Base-by-base conservation (phyloP, 2,888 invertebrate genomes). In the Hirtodrosophila alboralis region DNA sequence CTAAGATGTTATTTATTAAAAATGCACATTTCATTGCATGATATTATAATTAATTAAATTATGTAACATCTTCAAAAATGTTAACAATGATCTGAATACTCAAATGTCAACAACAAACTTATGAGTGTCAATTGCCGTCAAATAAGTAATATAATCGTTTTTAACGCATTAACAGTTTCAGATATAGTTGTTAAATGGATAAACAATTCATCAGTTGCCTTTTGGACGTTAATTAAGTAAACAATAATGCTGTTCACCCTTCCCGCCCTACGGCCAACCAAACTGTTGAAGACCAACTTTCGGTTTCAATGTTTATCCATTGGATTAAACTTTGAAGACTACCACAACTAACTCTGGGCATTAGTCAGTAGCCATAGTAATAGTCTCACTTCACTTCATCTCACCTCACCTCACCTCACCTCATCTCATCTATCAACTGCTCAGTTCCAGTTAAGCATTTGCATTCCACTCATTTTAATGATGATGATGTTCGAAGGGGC, bases 171-270 rank as follows among this genome's bases (percentile, higher is more conserved):
- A 72, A 53, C 71, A 68, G 18, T 34, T 12, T 12, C 14, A 26
- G 2, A 16, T 5, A 21, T 1, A 13, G n/a, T n/a, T n/a, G n/a
- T n/a, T n/a, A n/a, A 1, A 34, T 14, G 18, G n/a, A 38, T n/a
- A n/a, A n/a, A n/a, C 18, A 13, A 34, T 59, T 49, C 30, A 28
- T 12, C 18, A 33, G 36, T 21, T 30, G 53, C 21, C 36, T 44
- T 13, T n/a, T n/a, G n/a, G 27, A 52, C 58, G 58, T 51, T 71
- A 53, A 72, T 71, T 72, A 47, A 57, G 49, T 51, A 38, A 59
- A 60, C 48, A 34, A 51, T 36, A 37, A 33, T 33, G 40, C 36
- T 31, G n/a, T n/a, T 41, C 26, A 23, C 18, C 41, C 27, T n/a
- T n/a, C 13, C 30, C 14, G 10, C 3, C 37, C 16, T n/a, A 28